A percentile compares a stretch with the other conserved stretches of the same genome.
Conservation (phyloP, 2,113 vertebrate genomes). For the Speoplatyrhinus poulsoni region DNA sequence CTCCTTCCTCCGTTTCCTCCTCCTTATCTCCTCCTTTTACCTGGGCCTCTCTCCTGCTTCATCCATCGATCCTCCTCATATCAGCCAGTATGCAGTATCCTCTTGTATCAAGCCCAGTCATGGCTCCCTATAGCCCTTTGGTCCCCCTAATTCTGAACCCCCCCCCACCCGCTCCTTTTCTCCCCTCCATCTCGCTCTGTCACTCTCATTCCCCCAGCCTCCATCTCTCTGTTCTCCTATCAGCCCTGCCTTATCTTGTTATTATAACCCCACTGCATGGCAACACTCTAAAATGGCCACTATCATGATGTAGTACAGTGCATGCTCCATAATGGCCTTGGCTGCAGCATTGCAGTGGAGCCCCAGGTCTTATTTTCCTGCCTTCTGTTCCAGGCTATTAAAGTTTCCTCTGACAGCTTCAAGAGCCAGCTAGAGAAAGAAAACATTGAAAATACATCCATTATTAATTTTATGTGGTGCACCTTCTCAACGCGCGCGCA, state of each 20-base stretch:
- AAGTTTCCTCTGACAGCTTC: constrained; percentile 65
- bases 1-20: not conserved
- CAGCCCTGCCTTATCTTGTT: constrained; percentile 72
- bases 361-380: constrained; percentile 50
- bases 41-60: constrained; percentile 23
- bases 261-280: constrained; percentile 73
- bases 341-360: constrained; percentile 42
- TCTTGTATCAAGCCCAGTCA: constrained; percentile 42
- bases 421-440: constrained; percentile 63
- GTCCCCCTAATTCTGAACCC: not conserved
- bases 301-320: constrained; percentile 69
- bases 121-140: constrained; percentile 42
- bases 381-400: constrained; percentile 66
- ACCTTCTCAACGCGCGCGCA: constrained; percentile 27
- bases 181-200: constrained; percentile 22
- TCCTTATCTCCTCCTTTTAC: constrained; percentile 30
- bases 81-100: constrained; percentile 31
- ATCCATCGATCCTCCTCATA: constrained; percentile 46
- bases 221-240: constrained; percentile 41
- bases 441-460: constrained; percentile 64
- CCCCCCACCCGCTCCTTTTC: constrained; percentile 20
- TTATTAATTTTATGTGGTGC: constrained; percentile 64
- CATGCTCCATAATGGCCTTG: constrained; percentile 70
- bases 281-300: constrained; percentile 71
- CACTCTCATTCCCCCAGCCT: constrained; percentile 26